These are phyloP conservation scores for Hexactinellida sp. DNA, from an alignment of 37 sponge, comb jelly and placozoan genomes.

Conservation along the genomic window DNA sequence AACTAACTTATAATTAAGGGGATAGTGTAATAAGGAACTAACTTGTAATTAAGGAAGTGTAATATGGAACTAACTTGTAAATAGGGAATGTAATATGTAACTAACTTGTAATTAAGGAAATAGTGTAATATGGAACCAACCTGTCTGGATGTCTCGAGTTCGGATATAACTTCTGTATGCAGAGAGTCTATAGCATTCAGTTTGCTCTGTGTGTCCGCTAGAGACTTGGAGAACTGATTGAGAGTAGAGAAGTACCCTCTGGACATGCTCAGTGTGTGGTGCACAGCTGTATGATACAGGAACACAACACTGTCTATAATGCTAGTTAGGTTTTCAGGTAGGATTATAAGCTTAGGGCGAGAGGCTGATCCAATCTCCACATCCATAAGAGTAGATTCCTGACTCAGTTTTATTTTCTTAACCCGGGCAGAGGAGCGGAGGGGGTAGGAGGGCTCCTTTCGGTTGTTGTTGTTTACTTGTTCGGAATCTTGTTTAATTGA, in stretches of 20 bases:
- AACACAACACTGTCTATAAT: not conserved
- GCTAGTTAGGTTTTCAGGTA: not conserved
- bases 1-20: no score
- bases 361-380: not conserved
- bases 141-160: not conserved
- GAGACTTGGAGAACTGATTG: constrained; percentile 22
- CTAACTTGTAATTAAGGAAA: no score
- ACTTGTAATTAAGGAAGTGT: no score
- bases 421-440: not conserved
- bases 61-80: no score
- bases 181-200: not conserved
- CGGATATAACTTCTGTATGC: not conserved
- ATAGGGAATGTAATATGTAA: no score
- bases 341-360: not conserved
- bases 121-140: not conserved
- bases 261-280: not conserved
- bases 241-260: constrained; percentile 17
- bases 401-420: constrained; percentile 10
- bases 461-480: not conserved
- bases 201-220: not conserved
- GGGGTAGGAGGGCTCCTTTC: not conserved
- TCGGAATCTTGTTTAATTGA: not conserved
- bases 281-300: not conserved
- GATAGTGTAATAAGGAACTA: no score
- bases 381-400: not conserved